These are phyloP conservation scores for Lasioglossum zephyrum DNA, from an alignment of 2,888 invertebrate species.

Conservation along the genomic window DNA sequence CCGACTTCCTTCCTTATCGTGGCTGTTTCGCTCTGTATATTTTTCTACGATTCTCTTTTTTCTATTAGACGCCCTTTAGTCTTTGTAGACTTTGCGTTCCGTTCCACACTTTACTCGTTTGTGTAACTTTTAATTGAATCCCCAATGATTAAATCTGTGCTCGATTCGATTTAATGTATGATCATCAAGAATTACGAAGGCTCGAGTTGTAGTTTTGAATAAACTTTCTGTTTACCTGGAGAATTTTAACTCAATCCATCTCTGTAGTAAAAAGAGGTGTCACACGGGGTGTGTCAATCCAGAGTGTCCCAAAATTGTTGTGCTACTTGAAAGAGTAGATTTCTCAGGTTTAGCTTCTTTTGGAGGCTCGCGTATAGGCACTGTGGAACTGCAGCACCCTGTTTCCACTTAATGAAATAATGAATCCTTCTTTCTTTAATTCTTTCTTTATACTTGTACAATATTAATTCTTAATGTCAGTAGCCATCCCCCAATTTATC, in stretches of 20 bases:
- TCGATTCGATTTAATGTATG: background rate
- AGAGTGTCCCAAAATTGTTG: too few species aligned
- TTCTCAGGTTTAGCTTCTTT: too few species aligned
- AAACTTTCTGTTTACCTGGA: background rate
- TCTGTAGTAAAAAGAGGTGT: background rate
- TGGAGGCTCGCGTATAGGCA: too few species aligned
- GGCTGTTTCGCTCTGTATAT: slow-evolving; percentile 35
- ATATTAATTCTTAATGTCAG: too few species aligned
- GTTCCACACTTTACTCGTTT: background rate
- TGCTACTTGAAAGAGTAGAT: too few species aligned
- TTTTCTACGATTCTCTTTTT: slow-evolving; percentile 35
- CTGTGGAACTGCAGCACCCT: too few species aligned
- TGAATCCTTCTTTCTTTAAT: too few species aligned
- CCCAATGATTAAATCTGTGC: background rate
- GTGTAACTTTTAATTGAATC: background rate
- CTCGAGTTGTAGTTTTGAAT: background rate
- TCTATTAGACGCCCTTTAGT: background rate
- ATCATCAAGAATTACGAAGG: background rate
- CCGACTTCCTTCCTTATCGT: slow-evolving; percentile 40
- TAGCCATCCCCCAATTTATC: too few species aligned
- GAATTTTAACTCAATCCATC: background rate
- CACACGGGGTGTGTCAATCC: background rate
- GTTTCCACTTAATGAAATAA: too few species aligned
- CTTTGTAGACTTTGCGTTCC: slow-evolving; percentile 22
- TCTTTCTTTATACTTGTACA: too few species aligned